Percentiles rank a stretch among this genome's conserved stretches.
Evolutionary conservation across 2,113 vertebrate species (phyloP).

Genomic region (Cardinalis cardinalis): DNA sequence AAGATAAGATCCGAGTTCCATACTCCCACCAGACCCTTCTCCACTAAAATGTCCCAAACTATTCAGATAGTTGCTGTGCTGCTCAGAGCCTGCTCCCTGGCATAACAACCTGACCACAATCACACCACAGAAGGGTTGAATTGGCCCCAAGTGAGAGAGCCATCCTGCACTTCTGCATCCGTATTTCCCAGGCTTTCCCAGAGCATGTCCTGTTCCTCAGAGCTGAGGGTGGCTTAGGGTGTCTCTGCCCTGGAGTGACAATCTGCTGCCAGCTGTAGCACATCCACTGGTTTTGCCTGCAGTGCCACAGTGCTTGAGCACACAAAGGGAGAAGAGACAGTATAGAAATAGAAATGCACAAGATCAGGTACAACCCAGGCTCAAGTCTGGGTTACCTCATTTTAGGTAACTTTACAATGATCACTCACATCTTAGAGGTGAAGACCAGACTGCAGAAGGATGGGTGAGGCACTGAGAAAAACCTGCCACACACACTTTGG

Average conservation of each 20-base stretch:
- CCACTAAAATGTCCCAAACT: neutral
- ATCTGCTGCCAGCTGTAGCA: neutral
- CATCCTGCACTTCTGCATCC: neutral
- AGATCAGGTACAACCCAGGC: neutral
- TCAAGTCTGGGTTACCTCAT: neutral
- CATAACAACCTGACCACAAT: neutral
- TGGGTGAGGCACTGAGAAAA: neutral
- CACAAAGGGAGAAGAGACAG: neutral
- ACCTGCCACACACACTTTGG: neutral
- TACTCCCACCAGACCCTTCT: neutral
- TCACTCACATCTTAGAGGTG: neutral
- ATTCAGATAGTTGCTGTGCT: neutral
- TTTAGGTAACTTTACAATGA: neutral
- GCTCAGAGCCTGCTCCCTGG: neutral
- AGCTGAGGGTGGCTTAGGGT: neutral
- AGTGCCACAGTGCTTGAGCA: accelerated
- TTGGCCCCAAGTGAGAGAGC: accelerated
- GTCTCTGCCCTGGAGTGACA: neutral
- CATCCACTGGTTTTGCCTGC: neutral
- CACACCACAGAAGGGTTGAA: accelerated
- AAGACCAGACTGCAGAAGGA: neutral
- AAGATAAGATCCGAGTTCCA: neutral
- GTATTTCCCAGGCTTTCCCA: neutral
- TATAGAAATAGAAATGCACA: neutral
- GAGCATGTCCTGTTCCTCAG: neutral